phyloP scores from a whole-genome alignment of 2,888 invertebrate genomes.

The Linnaemya vulpina region DNA sequence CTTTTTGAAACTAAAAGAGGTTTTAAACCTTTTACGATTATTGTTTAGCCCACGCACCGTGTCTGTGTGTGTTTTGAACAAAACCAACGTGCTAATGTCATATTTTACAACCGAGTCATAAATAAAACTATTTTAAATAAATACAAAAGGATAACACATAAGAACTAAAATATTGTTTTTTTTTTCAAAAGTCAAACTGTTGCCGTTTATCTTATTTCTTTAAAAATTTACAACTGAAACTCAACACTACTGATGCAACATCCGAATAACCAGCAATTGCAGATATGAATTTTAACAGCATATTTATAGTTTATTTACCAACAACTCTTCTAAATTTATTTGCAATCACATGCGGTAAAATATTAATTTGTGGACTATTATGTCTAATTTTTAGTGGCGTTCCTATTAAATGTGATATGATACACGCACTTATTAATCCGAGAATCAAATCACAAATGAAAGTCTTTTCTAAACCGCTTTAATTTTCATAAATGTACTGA shows the following conservation, averaged over 20 bases:
- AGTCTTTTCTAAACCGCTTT: no score
- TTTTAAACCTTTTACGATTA: slow-evolving; percentile 33
- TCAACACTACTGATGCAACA: neutral
- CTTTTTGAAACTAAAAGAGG: slow-evolving; percentile 8
- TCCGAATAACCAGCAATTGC: neutral
- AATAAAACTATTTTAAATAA: slow-evolving; percentile 21
- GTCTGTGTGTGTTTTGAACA: neutral
- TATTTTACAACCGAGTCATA: slow-evolving; percentile 24
- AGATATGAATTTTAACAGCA: neutral
- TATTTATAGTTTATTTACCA: neutral
- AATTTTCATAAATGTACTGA: no score
- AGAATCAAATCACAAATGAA: neutral
- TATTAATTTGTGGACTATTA: no score
- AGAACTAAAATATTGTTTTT: slow-evolving; percentile 1
- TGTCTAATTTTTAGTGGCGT: no score
- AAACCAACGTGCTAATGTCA: slow-evolving; percentile 17
- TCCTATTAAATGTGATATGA: no score
- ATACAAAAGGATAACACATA: neutral
- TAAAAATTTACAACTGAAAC: neutral
- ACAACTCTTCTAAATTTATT: no score
- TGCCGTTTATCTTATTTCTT: slow-evolving; percentile 2
- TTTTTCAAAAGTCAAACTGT: neutral
- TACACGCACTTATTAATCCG: neutral
- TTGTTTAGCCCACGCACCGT: slow-evolving; percentile 54
- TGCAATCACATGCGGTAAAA: no score